Conservation (phyloP, 2,888 invertebrate species). For the Ectropis crepuscularia region DNA sequence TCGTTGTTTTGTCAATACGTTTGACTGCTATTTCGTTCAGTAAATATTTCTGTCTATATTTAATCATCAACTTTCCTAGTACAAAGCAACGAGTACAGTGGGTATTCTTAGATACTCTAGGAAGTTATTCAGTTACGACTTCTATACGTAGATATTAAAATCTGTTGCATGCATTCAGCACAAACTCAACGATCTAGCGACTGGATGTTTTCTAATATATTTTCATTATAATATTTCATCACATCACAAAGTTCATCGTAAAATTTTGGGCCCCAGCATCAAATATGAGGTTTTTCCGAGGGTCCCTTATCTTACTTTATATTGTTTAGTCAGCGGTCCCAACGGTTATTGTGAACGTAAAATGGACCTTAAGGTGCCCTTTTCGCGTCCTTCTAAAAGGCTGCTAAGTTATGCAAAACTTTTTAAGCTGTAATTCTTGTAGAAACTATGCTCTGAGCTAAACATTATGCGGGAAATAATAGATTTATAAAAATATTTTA, state of each 20-base stretch:
- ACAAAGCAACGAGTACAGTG: no score
- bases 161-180: no score
- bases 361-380: conserved; percentile 35
- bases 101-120: no score
- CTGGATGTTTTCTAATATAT: conserved; percentile 21
- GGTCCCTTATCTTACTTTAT: conserved; percentile 46
- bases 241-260: conserved; percentile 33
- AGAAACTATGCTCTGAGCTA: conserved; percentile 20
- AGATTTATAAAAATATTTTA: conserved; percentile 17
- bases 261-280: conserved; percentile 39
- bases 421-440: conserved; percentile 17
- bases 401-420: conserved; percentile 33
- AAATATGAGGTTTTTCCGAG: conserved; percentile 51
- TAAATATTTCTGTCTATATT: no score
- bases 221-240: conserved; percentile 28
- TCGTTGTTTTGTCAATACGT: no score
- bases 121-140: no score
- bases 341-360: conserved; percentile 50
- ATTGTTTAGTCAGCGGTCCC: conserved; percentile 56
- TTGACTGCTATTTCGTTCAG: no score
- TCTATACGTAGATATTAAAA: no score
- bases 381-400: conserved; percentile 23
- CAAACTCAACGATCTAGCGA: conserved; percentile 6
- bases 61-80: no score
- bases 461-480: conserved; percentile 6